Conservation (phyloP, 2,113 vertebrate species). For the Petrocephalus microphthalmus region DNA sequence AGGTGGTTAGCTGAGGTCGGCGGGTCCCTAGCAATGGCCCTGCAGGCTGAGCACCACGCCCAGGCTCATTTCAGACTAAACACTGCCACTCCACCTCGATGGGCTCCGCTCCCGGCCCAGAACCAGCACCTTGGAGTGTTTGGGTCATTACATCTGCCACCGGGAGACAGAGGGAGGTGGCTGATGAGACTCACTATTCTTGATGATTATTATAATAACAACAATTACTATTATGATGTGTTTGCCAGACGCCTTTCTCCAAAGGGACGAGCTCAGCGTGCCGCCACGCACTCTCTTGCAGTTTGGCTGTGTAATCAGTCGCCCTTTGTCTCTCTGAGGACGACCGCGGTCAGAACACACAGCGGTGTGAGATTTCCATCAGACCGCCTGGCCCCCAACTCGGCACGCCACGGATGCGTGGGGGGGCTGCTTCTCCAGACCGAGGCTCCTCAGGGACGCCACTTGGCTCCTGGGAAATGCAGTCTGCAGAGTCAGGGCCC, state of each 20-base stretch:
- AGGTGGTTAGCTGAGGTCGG: background rate
- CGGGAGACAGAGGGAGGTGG: background rate
- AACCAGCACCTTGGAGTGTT: background rate
- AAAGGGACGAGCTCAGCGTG: background rate
- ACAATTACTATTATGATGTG: background rate
- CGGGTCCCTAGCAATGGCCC: too few species aligned
- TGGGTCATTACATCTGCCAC: background rate
- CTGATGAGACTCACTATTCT: background rate
- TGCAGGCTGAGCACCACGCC: background rate
- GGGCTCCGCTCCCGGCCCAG: background rate
- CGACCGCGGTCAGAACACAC: background rate
- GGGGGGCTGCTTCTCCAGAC: too few species aligned
- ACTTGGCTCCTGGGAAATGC: background rate
- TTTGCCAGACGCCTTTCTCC: background rate
- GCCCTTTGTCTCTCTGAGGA: background rate
- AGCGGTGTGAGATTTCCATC: background rate
- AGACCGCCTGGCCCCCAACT: background rate
- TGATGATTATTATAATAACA: background rate
- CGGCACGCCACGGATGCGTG: background rate
- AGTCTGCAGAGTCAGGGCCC: constrained; percentile 15
- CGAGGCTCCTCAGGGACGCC: background rate
- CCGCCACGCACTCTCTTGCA: background rate
- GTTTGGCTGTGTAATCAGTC: background rate
- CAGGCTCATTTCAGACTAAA: background rate
- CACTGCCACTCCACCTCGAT: background rate